Conservation (phyloP, 2,888 invertebrate species). For the Empis stercorea region DNA sequence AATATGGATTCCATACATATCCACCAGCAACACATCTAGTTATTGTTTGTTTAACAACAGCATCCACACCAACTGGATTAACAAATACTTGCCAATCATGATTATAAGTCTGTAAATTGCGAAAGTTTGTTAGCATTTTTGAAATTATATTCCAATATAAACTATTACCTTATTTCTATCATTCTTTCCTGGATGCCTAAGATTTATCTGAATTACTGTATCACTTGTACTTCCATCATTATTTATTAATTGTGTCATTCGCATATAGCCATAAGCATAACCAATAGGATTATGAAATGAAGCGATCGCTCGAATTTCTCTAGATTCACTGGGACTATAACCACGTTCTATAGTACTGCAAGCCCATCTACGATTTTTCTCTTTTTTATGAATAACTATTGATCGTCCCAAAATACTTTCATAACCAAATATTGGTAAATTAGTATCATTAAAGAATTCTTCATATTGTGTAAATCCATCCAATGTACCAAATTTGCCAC, state of each 20-base stretch:
- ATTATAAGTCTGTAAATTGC: slow-evolving; percentile 68
- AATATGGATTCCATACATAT: slow-evolving; percentile 84
- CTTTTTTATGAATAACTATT: slow-evolving; percentile 64
- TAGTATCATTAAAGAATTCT: slow-evolving; percentile 61
- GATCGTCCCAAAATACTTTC: slow-evolving; percentile 77
- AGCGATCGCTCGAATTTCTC: slow-evolving; percentile 74
- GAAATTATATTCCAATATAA: too few relatives aligned
- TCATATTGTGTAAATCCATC: slow-evolving; percentile 47
- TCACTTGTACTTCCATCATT: slow-evolving; percentile 77
- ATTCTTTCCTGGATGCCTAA: slow-evolving; percentile 74
- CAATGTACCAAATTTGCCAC: slow-evolving; percentile 72
- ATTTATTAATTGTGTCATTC: slow-evolving; percentile 81
- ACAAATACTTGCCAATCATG: slow-evolving; percentile 88
- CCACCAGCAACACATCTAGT: slow-evolving; percentile 85
- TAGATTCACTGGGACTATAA: slow-evolving; percentile 74
- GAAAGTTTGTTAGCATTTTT: too few relatives aligned
- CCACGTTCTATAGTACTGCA: slow-evolving; percentile 78
- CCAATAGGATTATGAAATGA: slow-evolving; percentile 75
- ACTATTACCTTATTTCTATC: slow-evolving; percentile 70
- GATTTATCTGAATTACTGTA: slow-evolving; percentile 77
- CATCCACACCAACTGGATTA: slow-evolving; percentile 84
- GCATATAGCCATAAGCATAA: slow-evolving; percentile 72
- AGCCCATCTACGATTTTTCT: slow-evolving; percentile 56
- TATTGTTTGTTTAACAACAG: slow-evolving; percentile 61
- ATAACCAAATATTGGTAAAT: slow-evolving; percentile 67